Conservation (phyloP, 2,888 invertebrate genomes). For the Tuta absoluta region DNA sequence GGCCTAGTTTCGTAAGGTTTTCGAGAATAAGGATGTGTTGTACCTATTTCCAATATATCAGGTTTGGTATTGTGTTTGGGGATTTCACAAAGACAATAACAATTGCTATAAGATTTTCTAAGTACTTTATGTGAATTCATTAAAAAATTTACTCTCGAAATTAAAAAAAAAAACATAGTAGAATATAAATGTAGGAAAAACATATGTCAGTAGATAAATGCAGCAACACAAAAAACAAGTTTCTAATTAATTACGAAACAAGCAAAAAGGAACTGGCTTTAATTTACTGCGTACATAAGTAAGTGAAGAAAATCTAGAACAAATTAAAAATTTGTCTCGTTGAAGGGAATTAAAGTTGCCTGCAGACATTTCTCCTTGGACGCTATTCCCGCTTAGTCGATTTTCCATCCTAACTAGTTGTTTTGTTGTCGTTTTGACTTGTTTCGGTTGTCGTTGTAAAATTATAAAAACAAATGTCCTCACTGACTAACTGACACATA, state of each 20-base stretch:
- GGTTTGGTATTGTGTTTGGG: too few relatives aligned
- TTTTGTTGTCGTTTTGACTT: too few relatives aligned
- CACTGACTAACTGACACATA: too few relatives aligned
- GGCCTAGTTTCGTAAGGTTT: not conserved
- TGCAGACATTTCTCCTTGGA: constrained; percentile 50
- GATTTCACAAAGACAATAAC: not conserved
- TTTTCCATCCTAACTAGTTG: too few relatives aligned
- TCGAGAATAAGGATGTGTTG: not conserved
- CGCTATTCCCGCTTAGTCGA: constrained; percentile 30
- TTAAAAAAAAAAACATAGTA: too few relatives aligned
- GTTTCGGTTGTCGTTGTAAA: too few relatives aligned
- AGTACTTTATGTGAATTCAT: too few relatives aligned
- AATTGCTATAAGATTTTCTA: too few relatives aligned
- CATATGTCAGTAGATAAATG: not conserved
- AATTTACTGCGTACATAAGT: constrained; percentile 1
- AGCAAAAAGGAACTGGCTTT: constrained; percentile 1
- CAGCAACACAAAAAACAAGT: not conserved
- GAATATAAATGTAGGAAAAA: not conserved
- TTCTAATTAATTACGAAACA: not conserved
- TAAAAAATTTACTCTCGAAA: too few relatives aligned
- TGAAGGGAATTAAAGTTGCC: constrained; percentile 74
- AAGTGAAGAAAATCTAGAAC: constrained; percentile 44
- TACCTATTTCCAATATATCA: not conserved
- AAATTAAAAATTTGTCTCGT: constrained; percentile 71
- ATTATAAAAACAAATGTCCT: too few relatives aligned